phyloP scores from a whole-genome alignment of 2,797 vertebrate species.

The Sebastes oblongus region DNA sequence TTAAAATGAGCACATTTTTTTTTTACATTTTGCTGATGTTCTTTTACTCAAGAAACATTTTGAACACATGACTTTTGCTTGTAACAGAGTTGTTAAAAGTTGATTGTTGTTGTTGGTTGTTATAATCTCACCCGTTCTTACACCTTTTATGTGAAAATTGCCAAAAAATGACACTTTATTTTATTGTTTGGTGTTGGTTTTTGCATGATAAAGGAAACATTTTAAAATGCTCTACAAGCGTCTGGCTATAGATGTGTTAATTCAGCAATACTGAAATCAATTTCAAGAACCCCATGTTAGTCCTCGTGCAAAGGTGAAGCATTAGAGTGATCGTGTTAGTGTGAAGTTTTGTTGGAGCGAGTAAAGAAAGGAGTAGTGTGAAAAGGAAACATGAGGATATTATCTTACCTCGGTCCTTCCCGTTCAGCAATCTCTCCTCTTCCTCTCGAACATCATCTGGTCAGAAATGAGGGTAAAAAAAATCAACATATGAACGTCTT shows the following conservation, averaged over 20 bases:
- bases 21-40: neutral
- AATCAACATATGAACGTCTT: neutral
- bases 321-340: neutral
- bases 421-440: slow-evolving; percentile 88
- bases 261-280: neutral
- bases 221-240: neutral
- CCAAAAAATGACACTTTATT: neutral
- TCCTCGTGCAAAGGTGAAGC: neutral
- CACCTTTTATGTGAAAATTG: neutral
- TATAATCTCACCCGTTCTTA: neutral
- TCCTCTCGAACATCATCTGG: slow-evolving; percentile 88
- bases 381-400: neutral
- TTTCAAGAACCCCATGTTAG: neutral
- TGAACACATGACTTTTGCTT: neutral
- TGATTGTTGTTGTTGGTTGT: neutral
- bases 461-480: slow-evolving; percentile 29
- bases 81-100: neutral
- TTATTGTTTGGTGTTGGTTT: neutral
- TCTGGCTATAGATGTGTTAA: neutral
- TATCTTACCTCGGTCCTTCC: slow-evolving; percentile 89
- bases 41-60: neutral
- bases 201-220: neutral
- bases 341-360: neutral
- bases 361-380: neutral
- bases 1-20: neutral